Evolutionary conservation across 2,113 vertebrate genomes (phyloP).

Genomic region (Lamprotornis superbus): DNA sequence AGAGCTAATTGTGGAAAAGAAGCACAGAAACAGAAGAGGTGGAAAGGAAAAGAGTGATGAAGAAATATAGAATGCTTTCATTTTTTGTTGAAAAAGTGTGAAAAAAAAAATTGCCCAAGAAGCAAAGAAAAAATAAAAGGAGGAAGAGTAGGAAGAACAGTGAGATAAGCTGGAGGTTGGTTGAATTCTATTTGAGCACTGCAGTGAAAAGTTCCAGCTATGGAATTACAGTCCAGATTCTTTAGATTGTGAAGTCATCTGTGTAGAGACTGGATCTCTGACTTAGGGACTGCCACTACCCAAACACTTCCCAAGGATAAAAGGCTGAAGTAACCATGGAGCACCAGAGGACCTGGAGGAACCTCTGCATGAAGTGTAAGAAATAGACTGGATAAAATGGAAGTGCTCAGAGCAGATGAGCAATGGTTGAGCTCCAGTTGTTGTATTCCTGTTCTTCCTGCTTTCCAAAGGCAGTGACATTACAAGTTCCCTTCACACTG

Average conservation of each 20-base stretch:
- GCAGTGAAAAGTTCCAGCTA: not conserved
- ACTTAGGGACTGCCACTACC: not conserved
- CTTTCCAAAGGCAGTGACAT: not conserved
- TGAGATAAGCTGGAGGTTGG: not conserved
- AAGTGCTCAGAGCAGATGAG: not conserved
- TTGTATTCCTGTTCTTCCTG: not conserved
- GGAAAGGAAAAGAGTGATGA: not conserved
- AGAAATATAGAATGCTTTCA: not conserved
- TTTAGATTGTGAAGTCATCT: not conserved
- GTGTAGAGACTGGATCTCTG: not conserved
- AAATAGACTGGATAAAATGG: not conserved
- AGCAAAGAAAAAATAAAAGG: not conserved
- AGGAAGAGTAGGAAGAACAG: not conserved
- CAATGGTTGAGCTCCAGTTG: not conserved
- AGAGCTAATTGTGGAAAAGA: not conserved
- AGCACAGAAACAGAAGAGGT: not conserved
- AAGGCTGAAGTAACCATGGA: not conserved
- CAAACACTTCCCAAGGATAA: not conserved
- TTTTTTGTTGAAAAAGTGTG: constrained; percentile 4
- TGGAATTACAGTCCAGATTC: constrained; percentile 12
- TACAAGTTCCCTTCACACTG: not conserved
- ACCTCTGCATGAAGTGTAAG: not conserved
- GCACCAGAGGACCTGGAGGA: not conserved
- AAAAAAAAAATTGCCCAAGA: not conserved
- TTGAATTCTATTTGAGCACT: not conserved